Evolutionary conservation across 2,888 invertebrate species (phyloP), one percentile per base, ranked within the genome.

Genomic region (Oeneis ivallda): DNA sequence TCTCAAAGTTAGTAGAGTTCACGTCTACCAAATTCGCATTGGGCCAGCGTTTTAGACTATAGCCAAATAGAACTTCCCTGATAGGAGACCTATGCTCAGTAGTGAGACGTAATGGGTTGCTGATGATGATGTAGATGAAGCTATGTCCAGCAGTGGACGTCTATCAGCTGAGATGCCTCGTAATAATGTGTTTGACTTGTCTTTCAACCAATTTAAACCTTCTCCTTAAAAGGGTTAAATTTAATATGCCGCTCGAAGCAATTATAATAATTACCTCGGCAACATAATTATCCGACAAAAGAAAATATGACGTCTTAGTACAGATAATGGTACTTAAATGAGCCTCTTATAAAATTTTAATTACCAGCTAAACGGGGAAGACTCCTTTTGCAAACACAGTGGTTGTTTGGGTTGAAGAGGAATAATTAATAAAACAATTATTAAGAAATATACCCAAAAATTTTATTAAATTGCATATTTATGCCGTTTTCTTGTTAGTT

Each of bases 191-290:
- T 26, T 50, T 50, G 49, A 13, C 6, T 1, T 1, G 11, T 7
- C 26, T 50, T 13, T 50, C 11, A 50, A 1, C 11, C 19, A 26
- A 32, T 3, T 19, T 32, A 50, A 61, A 49, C 52, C 64, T 62
- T 56, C 66, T 41, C 49, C 52, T 61, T 61, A 61, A 61, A 59
- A 61, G 61, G 61, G 61, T n/a, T 61, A 61, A 81, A 86, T 86
- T 84, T 80, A 83, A 84, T 85, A 87, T 87, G 84, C 86, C 83
- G 78, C 77, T 81, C 76, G 83, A 84, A 79, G 82, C 87, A 86
- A 90, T 90, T 90, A 90, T 82, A 75, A 87, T 89, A 90, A 90
- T 90, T 87, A 90, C 83, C 76, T 74, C 76, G 80, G 80, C 84
- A 75, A 81, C 78, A 75, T 90, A 86, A 89, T 89, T 88, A 89